Base-by-base conservation (phyloP, 2,113 vertebrate genomes). In the Mesitornis unicolor region DNA sequence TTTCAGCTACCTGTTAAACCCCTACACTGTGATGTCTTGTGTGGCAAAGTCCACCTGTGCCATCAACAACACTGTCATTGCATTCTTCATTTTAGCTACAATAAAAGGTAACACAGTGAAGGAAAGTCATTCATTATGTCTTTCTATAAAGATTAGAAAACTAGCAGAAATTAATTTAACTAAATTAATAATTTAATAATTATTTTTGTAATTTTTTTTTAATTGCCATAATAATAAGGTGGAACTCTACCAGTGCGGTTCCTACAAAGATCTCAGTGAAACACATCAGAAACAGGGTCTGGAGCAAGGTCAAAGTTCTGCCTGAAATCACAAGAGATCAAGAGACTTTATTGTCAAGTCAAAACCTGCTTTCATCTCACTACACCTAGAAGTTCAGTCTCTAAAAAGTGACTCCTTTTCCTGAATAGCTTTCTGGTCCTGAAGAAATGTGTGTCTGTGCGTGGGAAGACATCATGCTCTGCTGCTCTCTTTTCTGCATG, bases 41-140 rank as follows among this genome's bases (percentile, higher is more conserved):
- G 99, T 99, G 65, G 99, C 99, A 88, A 99, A 99, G 98, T 99
- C 99, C 12, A 99, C 99, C 38, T 99, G 99, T 2, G 98, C 99
- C 70, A 98, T 99, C 96, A 99, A 99, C 98, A 99, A 99, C 59
- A 97, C 99, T 20, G 90, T 99, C 93, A 97, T 99, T 78, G 98
- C 99, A 17, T 98, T 99, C 97, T 99, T 99, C 98, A 97, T 99
- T 97, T 98, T 99, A 96, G 82, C 98, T 45, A 99, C 99, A 2
- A 98, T 99, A 51, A 99, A 99, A 98, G 99, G 99, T 99, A 97
- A 98, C 33, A 0, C 50, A 29, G 3, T 50, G 50, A 70, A 61
- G 29, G 36, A 89, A 86, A 47, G 20, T 3, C 1, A 3, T 36
- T 77, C 20, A 7, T 76, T 75, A 14, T 59, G 29, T 21, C 60